Evolutionary conservation across 2,888 invertebrate species (phyloP), one percentile per base, ranked within the genome.

Genomic region (Ptychoptera contaminata): DNA sequence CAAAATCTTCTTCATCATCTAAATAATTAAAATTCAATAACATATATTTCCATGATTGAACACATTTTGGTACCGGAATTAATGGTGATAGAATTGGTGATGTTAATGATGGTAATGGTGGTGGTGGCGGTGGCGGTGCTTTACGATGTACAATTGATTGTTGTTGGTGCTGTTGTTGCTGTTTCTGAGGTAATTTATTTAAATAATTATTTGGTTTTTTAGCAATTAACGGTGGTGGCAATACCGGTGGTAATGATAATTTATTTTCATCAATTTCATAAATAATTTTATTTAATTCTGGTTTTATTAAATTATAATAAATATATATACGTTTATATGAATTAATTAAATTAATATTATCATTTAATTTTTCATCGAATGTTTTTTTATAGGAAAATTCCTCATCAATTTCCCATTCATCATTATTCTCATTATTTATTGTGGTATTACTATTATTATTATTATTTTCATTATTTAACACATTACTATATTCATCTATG

Each of bases 1-100:
- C 66, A 63, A 65, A 56, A 49, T 65, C 65, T 57, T 66, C 66
- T 55, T 66, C 66, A 54, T 66, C 66, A 52, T 66, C 66, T 40
- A 59, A 53, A 44, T 56, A 61, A 51, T 61, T 56, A 42, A 58
- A 56, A 53, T 59, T 52, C 50, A 60, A 54, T 32, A 66, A 53
- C 54, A 58, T 55, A 44, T 55, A 56, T 49, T 63, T 63, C 66
- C 66, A 66, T 11, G 61, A 63, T 50, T 60, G 52, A 47, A 65
- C 23, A 23, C 23, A 5, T 23, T 23, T 23, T 23, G 23, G 23
- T 23, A 23, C 23, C 23, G 29, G 29, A 23, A 11, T 29, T 38
- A 29, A 29, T 31, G 8, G 30, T 14, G 29, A 5, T 14, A 30
- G 10, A 29, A 30, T 9, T 14, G 29, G 30, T 40, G 29, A 15